phyloP scores from a whole-genome alignment of 2,113 vertebrate genomes.

The Lathamus discolor region DNA sequence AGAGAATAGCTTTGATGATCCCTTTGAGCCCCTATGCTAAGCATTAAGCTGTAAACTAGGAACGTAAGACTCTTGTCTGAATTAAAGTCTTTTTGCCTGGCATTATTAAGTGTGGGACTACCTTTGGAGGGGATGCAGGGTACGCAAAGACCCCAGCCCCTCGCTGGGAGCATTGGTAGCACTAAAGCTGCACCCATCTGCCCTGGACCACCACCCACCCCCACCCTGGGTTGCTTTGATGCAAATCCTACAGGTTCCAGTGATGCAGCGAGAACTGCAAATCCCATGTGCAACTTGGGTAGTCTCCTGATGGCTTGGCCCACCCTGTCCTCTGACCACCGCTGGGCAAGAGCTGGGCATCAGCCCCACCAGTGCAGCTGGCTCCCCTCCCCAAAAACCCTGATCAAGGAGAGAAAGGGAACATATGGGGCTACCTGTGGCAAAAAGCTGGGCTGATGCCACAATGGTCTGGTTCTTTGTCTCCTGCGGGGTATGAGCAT shows the following conservation, averaged over 20 bases:
- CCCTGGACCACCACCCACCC: background rate
- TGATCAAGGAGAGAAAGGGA: background rate
- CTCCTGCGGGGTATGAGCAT: background rate
- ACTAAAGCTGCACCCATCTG: background rate
- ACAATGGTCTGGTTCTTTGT: background rate
- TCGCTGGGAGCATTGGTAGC: background rate
- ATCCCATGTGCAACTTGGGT: too few species aligned
- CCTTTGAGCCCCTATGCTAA: slow-evolving; percentile 60
- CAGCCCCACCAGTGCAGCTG: background rate
- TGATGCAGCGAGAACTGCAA: too few species aligned
- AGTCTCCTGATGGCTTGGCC: too few species aligned
- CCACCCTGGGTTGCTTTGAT: too few species aligned
- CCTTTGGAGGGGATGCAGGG: background rate
- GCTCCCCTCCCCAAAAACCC: background rate
- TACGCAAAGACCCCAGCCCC: background rate
- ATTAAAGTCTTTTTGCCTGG: slow-evolving; percentile 18
- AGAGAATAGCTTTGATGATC: slow-evolving; percentile 44
- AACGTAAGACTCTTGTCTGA: slow-evolving; percentile 54
- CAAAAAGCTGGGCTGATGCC: slow-evolving; percentile 4
- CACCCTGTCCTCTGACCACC: background rate
- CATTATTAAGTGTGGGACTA: background rate
- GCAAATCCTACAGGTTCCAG: too few species aligned
- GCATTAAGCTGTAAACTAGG: slow-evolving; percentile 63
- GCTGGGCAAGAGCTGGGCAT: fast-evolving
- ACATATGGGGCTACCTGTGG: slow-evolving; percentile 64